Percentiles rank a stretch among this genome's conserved stretches.
Evolutionary conservation across 1,140 invertebrate genomes (phyloP).

Genomic region (Drosophila ironensis): DNA sequence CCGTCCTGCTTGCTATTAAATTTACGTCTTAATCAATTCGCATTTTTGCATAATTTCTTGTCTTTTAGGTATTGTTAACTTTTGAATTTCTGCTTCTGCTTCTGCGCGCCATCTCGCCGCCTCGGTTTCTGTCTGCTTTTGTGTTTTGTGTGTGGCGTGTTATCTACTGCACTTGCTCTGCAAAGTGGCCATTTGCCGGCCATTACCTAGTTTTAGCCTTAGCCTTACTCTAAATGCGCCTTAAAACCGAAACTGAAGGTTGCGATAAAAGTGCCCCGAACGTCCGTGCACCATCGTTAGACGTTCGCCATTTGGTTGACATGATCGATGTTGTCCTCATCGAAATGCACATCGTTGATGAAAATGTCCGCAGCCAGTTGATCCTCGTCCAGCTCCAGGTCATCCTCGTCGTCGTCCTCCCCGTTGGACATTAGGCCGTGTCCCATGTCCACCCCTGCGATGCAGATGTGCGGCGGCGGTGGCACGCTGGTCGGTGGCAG

Average conservation of each 20-base stretch:
- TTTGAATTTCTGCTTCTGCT: slow-evolving; percentile 70
- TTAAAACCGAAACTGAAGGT: slow-evolving; percentile 71
- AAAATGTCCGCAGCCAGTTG: slow-evolving; percentile 71
- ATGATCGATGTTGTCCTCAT: slow-evolving; percentile 75
- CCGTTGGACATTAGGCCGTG: slow-evolving; percentile 66
- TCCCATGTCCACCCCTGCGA: slow-evolving; percentile 70
- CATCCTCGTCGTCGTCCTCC: slow-evolving; percentile 75
- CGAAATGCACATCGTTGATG: slow-evolving; percentile 81
- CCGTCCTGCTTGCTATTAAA: slow-evolving; percentile 50
- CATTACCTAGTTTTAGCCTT: slow-evolving; percentile 27
- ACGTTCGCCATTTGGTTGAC: slow-evolving; percentile 81
- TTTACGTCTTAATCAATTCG: slow-evolving; percentile 77
- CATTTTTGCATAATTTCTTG: slow-evolving; percentile 75
- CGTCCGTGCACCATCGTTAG: slow-evolving; percentile 61
- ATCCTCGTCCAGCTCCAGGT: slow-evolving; percentile 70
- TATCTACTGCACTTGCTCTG: slow-evolving; percentile 39
- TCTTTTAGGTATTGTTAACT: slow-evolving; percentile 81
- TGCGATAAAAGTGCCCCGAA: slow-evolving; percentile 65
- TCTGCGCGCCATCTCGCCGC: background rate
- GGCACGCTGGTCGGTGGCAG: slow-evolving; percentile 78
- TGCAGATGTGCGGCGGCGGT: slow-evolving; percentile 79
- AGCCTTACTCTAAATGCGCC: slow-evolving; percentile 59
- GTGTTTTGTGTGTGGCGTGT: slow-evolving; percentile 3
- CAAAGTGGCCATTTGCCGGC: slow-evolving; percentile 38
- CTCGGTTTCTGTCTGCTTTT: slow-evolving; percentile 22